A percentile compares a stretch with the other conserved stretches of the same genome.
Conservation (phyloP, 1,140 invertebrate species). For the Chelonus insularis region DNA sequence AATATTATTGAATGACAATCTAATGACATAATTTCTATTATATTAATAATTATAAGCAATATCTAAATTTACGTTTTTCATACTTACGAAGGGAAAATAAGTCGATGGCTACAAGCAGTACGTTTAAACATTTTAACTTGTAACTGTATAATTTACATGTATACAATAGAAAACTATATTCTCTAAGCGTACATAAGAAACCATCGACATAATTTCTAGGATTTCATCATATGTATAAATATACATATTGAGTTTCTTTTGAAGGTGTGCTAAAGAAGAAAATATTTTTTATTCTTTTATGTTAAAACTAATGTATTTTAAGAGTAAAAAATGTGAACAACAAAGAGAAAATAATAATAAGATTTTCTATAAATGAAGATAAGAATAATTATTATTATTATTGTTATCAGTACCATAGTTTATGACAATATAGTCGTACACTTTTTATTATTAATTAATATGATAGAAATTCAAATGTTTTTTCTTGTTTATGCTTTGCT, state of each 20-base stretch:
- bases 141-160: conserved; percentile 44
- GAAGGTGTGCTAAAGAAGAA: conserved; percentile 33
- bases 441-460: conserved; percentile 25
- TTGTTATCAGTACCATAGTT: no score
- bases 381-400: no score
- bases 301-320: not conserved
- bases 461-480: conserved; percentile 54
- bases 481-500: conserved; percentile 26
- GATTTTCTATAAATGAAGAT: no score
- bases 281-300: conserved; percentile 31
- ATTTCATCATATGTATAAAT: conserved; percentile 17
- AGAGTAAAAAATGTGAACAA: conserved; percentile 22
- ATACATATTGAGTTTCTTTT: conserved; percentile 29
- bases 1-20: no score
- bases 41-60: no score
- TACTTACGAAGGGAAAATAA: no score
- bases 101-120: conserved; percentile 38
- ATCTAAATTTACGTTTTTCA: no score
- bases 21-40: no score
- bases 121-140: conserved; percentile 35
- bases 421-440: conserved; percentile 47
- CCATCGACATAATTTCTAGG: conserved; percentile 31
- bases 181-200: conserved; percentile 47
- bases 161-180: conserved; percentile 54
- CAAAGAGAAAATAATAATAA: conserved; percentile 41